Evolutionary conservation across 2,797 vertebrate genomes (phyloP), one percentile per base, ranked within the genome.

Genomic region (Microchirus variegatus): DNA sequence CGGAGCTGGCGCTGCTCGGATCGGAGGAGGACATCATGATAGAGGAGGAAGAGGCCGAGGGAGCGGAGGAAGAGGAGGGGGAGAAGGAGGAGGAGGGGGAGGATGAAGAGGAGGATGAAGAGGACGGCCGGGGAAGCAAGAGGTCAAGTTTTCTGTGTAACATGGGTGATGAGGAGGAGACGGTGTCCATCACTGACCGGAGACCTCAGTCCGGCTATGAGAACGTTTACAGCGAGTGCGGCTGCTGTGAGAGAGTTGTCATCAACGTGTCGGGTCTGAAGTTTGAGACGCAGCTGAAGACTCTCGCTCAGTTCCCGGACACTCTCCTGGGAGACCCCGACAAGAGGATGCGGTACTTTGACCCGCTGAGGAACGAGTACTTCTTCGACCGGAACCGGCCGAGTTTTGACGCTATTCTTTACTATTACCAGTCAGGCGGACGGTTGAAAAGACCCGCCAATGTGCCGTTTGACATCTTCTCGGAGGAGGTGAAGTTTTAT

Each of bases 401-500:
- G 18, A 99, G 98, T 82, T 99, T 99, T 51, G 98, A 99, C 67
- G 97, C 97, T 71, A 99, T 99, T 86, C 93, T 99, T 0, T 99
- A 99, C 86, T 99, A 95, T 56, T 99, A 99, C 84, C 98, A 99
- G 85, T 98, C 96, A 0, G 97, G 98, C 0, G 98, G 98, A 0
- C 91, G 97, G 2, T 94, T 99, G 78, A 99, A 99, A 93, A 94
- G 97, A 82, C 98, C 98, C 0, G 96, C 84, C 76, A 99, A 98
- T 12, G 98, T 99, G 10, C 97, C 98, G 17, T 97, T 96, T 46
- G 98, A 99, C 78, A 96, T 99, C 79, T 99, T 99, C 92, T 95
- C 94, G 0, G 98, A 99, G 90, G 98, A 99, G 89, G 95, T 99
- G 55, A 98, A 97, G 89, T 99, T 99, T 86, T 99, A 99, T 31